Evolutionary conservation across 2,888 invertebrate genomes (phyloP).

Genomic region (Euclidia mi): DNA sequence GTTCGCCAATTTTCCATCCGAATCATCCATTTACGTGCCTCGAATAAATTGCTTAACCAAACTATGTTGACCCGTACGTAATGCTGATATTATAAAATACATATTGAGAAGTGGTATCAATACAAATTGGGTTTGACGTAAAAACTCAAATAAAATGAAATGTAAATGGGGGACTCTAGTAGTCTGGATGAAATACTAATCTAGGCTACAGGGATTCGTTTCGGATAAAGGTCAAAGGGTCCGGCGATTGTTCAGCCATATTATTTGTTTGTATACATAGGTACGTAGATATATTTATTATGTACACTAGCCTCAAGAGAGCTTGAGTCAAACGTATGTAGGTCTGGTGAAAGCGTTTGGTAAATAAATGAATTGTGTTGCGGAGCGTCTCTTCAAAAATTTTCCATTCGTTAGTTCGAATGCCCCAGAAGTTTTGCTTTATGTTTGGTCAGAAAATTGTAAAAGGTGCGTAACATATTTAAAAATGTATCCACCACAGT

Average conservation of each 20-base stretch:
- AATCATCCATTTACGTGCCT: conserved; percentile 60
- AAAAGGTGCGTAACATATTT: no score
- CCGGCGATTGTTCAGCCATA: not conserved
- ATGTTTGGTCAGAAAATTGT: no score
- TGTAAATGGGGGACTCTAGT: conserved; percentile 28
- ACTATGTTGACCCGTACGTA: conserved; percentile 42
- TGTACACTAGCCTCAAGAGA: no score
- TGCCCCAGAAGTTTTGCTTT: no score
- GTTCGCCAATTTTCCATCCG: conserved; percentile 58
- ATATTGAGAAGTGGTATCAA: conserved; percentile 29
- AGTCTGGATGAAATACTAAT: conserved; percentile 10
- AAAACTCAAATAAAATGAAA: conserved; percentile 48
- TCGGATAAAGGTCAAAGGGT: not conserved
- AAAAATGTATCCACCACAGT: no score
- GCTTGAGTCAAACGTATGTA: no score
- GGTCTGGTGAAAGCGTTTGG: no score
- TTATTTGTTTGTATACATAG: not conserved
- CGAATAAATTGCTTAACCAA: conserved; percentile 56
- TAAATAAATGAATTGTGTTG: no score
- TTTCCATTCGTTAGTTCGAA: no score
- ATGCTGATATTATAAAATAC: conserved; percentile 18
- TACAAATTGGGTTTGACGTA: conserved; percentile 44
- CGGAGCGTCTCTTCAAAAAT: no score
- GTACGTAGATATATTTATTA: no score
- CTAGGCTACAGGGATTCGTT: conserved; percentile 4